phyloP scores from a whole-genome alignment of 2,888 invertebrate species.

The Gymnocheta viridis region DNA sequence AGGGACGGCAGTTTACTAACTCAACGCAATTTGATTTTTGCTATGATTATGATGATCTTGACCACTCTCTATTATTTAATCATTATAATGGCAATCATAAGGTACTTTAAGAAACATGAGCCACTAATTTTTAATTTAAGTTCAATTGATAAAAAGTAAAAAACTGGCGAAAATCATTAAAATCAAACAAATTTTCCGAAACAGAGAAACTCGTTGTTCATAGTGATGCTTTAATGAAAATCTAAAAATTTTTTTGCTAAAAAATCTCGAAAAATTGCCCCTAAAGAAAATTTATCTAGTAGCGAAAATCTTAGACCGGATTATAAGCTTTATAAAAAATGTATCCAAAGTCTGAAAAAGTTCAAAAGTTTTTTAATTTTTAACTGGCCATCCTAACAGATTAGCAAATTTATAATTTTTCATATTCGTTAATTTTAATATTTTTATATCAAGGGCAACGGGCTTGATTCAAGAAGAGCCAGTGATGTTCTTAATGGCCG shows the following conservation, averaged over 20 bases:
- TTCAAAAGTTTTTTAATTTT: background rate
- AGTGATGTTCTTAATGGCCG: constrained; percentile 80
- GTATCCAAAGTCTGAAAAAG: too few species aligned
- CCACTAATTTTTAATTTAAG: constrained; percentile 16
- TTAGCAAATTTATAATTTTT: background rate
- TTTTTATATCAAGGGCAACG: constrained; percentile 74
- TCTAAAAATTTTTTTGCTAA: too few species aligned
- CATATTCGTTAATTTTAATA: background rate
- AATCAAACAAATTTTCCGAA: background rate
- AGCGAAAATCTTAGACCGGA: too few species aligned
- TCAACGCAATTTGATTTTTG: constrained; percentile 79
- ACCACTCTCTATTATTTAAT: constrained; percentile 74
- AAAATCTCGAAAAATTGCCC: too few species aligned
- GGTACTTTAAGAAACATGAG: constrained; percentile 54
- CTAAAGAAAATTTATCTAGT: too few species aligned
- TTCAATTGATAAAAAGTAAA: background rate
- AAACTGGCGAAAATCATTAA: background rate
- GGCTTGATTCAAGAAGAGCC: constrained; percentile 79
- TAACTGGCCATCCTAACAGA: background rate
- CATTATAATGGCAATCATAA: constrained; percentile 70
- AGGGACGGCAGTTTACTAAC: constrained; percentile 74
- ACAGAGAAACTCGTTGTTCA: background rate
- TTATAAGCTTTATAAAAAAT: too few species aligned
- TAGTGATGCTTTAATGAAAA: too few species aligned
- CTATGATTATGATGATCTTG: constrained; percentile 80